Conservation (phyloP, 2,797 vertebrate genomes). For the Lerista edwardsae region DNA sequence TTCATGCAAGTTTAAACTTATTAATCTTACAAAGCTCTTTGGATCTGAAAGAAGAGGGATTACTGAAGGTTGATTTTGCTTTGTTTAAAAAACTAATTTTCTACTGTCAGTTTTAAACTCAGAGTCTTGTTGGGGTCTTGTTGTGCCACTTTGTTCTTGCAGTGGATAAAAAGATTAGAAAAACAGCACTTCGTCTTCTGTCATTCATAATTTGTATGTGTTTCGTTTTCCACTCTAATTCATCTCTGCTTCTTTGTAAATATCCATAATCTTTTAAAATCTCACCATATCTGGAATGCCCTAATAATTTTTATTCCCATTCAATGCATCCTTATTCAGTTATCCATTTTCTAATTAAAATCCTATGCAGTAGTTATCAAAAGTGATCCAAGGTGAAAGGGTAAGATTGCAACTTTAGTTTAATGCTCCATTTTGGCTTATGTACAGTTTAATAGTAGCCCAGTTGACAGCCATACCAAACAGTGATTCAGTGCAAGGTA, state of each 20-base stretch:
- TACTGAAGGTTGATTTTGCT: not conserved
- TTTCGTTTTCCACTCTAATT: conserved; percentile 60
- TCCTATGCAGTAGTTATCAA: conserved; percentile 23
- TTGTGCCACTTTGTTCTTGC: conserved; percentile 41
- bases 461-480: not conserved
- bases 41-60: conserved; percentile 9
- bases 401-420: not conserved
- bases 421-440: not conserved
- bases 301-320: conserved; percentile 44
- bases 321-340: conserved; percentile 21
- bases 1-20: conserved; percentile 29
- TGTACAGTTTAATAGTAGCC: not conserved
- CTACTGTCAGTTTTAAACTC: conserved; percentile 39
- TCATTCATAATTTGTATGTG: conserved; percentile 59
- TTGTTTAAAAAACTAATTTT: conserved; percentile 43
- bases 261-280: conserved; percentile 57
- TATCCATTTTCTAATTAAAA: conserved; percentile 45
- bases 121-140: conserved; percentile 32
- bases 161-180: conserved; percentile 42
- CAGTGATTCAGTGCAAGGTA: too few relatives aligned
- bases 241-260: conserved; percentile 52
- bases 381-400: conserved; percentile 34
- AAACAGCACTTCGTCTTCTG: conserved; percentile 14
- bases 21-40: conserved; percentile 38
- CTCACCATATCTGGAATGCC: conserved; percentile 35